These are phyloP conservation scores for Pithys albifrons DNA, from an alignment of 2,113 vertebrate species.

Conservation along the genomic window DNA sequence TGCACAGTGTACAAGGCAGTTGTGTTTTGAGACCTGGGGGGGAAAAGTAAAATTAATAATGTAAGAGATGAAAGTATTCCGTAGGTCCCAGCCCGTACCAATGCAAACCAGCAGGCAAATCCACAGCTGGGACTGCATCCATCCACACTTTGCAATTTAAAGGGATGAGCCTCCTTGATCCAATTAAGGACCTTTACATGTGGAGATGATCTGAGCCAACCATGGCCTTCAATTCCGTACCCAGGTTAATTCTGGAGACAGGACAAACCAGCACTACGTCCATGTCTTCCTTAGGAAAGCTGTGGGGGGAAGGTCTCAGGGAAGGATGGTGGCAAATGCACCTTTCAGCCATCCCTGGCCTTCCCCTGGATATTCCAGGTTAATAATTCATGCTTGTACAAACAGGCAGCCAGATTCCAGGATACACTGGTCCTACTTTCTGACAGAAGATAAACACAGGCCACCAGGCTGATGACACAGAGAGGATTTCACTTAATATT, in stretches of 20 bases:
- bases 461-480: not conserved
- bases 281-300: not conserved
- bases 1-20: not conserved
- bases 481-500: conserved; percentile 28
- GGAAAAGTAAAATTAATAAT: not conserved
- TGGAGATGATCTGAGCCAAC: not conserved
- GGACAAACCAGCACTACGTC: not conserved
- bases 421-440: conserved; percentile 38
- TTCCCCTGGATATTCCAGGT: not conserved
- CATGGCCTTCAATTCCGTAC: not conserved
- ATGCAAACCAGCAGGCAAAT: not conserved
- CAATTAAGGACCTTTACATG: not conserved
- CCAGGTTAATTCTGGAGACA: not conserved
- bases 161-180: not conserved
- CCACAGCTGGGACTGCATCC: not conserved
- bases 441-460: conserved; percentile 55
- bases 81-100: not conserved
- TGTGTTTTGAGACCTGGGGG: not conserved
- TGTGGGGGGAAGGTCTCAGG: not conserved
- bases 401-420: conserved; percentile 56
- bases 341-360: not conserved
- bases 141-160: not conserved
- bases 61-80: not conserved
- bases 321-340: not conserved
- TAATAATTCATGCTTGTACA: conserved; percentile 48